Evolutionary conservation across 2,113 vertebrate genomes (phyloP), one percentile per base, ranked within the genome.

Genomic region (Neotoma lepida): DNA sequence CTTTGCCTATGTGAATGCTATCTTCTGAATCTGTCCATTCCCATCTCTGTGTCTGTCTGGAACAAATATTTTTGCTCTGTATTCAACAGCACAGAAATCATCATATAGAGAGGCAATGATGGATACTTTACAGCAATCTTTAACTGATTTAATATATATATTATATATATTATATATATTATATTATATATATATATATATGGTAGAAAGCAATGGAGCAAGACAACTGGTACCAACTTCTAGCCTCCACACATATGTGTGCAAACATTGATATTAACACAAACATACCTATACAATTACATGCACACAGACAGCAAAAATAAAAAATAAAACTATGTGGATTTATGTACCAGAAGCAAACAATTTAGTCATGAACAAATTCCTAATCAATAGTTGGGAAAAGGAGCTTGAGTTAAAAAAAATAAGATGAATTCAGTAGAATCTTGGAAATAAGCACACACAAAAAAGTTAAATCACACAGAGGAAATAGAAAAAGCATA

Each of bases 401-500:
- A 88, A n/a, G 2, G 6, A 13, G 0, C 0, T 44, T n/a, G 10
- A 0, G 4, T 71, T 71, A 56, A 71, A 28, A 28, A 3, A 80
- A 64, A 54, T 80, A 4, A 54, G 9, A 46, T 44, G 33, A 9
- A 54, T 46, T 70, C 44, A 70, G 26, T 9, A 82, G 22, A 44
- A 49, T 20, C 2, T 86, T 22, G 20, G 4, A 71, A 39, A 80
- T 22, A 18, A 78, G 1, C 1, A 61, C 6, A 68, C 46, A 39
- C 30, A 58, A 51, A 44, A 56, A 61, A 63, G 4, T 13, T 9
- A 80, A 71, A 81, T 33, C n/a, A 70, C 24, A 46, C 46, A 39
- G 54, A 54, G 18, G 22, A 88, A 56, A n/a, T 22, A 6, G 14
- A 10, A 54, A 66, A 49, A 63, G 6, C 26, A 70, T 49, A 2